These are phyloP conservation scores for Chromis chromis DNA, from an alignment of 2,797 vertebrate species.

Conservation along the genomic window DNA sequence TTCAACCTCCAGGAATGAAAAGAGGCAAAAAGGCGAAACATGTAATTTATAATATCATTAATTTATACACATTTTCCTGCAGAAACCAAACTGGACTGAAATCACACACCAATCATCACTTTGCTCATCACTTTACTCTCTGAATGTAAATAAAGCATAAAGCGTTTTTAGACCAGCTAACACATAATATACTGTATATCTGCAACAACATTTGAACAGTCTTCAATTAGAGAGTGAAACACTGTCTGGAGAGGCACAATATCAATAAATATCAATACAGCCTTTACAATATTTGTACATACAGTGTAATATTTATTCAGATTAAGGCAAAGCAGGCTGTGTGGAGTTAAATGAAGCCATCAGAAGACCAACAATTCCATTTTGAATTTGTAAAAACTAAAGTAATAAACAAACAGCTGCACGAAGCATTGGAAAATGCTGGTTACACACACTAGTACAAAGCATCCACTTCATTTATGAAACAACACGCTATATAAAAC, in stretches of 20 bases:
- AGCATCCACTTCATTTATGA: conserved; percentile 9
- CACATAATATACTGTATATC: conserved; percentile 40
- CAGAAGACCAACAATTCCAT: conserved; percentile 29
- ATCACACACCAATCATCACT: conserved; percentile 61
- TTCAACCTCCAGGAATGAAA: conserved; percentile 39
- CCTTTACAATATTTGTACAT: conserved; percentile 68
- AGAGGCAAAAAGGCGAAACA: conserved; percentile 25
- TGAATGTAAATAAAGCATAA: conserved; percentile 45
- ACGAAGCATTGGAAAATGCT: neutral
- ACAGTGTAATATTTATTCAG: conserved; percentile 63
- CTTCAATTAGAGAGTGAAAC: conserved; percentile 65
- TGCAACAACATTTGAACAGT: conserved; percentile 69
- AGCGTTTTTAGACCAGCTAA: conserved; percentile 48
- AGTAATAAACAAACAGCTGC: neutral
- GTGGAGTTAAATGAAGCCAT: conserved; percentile 52
- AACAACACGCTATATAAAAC: neutral
- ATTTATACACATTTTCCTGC: conserved; percentile 55
- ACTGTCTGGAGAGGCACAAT: conserved; percentile 79
- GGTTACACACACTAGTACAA: conserved; percentile 9
- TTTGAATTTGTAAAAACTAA: conserved; percentile 12
- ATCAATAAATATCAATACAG: conserved; percentile 78
- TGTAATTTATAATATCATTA: conserved; percentile 39
- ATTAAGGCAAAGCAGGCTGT: conserved; percentile 80
- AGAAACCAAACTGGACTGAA: conserved; percentile 50
- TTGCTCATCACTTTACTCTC: conserved; percentile 50